Percentiles rank a stretch among this genome's conserved stretches.
Evolutionary conservation across 1,140 invertebrate genomes (phyloP).

Genomic region (Helicorthomorpha holstii): DNA sequence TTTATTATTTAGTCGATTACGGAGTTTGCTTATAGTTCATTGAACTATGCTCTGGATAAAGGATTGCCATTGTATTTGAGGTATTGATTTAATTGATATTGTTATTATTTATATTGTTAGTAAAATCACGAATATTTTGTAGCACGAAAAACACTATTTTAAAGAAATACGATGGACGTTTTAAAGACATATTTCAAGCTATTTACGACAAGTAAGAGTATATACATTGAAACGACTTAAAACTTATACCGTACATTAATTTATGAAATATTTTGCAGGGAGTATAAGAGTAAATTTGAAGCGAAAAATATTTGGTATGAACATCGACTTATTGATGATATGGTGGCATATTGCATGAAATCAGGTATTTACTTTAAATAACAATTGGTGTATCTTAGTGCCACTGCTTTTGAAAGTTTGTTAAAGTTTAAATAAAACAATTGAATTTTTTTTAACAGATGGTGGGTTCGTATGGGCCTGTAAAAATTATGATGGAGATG

Average conservation of each 20-base stretch:
- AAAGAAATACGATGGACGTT: constrained; percentile 94
- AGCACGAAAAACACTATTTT: constrained; percentile 98
- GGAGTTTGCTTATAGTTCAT: constrained; percentile 85
- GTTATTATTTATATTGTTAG: no score
- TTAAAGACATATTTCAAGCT: constrained; percentile 98
- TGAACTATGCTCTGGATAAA: constrained; percentile 72
- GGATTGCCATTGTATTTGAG: constrained; percentile 80
- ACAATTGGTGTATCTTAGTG: no score
- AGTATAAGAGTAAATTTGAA: constrained; percentile 77
- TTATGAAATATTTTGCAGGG: constrained; percentile 18
- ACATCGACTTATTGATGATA: constrained; percentile 94
- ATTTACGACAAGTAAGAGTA: constrained; percentile 60
- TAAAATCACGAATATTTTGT: no score
- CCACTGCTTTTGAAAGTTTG: no score
- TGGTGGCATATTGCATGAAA: constrained; percentile 98
- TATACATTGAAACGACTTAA: no score
- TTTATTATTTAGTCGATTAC: constrained; percentile 17
- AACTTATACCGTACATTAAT: neutral
- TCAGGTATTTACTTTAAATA: no score
- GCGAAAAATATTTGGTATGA: constrained; percentile 85
- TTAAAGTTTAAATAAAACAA: no score
- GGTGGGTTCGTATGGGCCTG: constrained; percentile 98
- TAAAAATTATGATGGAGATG: constrained; percentile 99
- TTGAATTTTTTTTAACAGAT: no score
- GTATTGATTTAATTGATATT: constrained; percentile 11